These are phyloP conservation scores for Mastomys natalensis DNA, from an alignment of 2,113 vertebrate species.

Conservation along the genomic window DNA sequence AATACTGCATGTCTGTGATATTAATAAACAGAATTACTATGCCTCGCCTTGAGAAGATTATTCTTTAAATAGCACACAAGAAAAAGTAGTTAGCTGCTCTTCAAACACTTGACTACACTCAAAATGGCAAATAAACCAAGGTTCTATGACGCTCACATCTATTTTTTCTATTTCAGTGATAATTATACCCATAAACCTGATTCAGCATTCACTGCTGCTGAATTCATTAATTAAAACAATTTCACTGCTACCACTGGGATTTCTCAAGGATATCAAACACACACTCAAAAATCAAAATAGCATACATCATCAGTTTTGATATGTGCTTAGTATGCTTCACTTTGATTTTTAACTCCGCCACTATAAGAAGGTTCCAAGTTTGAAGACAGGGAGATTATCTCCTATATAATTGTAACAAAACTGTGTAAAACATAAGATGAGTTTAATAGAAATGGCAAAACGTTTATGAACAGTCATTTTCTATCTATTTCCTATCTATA, in stretches of 20 bases:
- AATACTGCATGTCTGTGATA: neutral
- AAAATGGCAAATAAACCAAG: conserved; percentile 73
- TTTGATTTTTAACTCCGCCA: conserved; percentile 68
- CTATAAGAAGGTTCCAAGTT: conserved; percentile 66
- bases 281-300: conserved; percentile 84
- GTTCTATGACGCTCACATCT: conserved; percentile 69
- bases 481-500: neutral
- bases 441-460: conserved; percentile 9
- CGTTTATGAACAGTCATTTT: conserved; percentile 12
- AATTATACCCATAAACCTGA: conserved; percentile 85
- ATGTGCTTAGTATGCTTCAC: conserved; percentile 58
- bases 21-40: conserved; percentile 57
- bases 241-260: conserved; percentile 82
- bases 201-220: conserved; percentile 81
- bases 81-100: conserved; percentile 11
- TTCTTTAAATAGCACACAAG: conserved; percentile 64
- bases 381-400: conserved; percentile 47
- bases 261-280: conserved; percentile 87
- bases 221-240: conserved; percentile 89
- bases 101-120: conserved; percentile 68
- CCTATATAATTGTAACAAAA: neutral
- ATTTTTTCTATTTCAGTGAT: conserved; percentile 82
- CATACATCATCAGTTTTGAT: conserved; percentile 82
- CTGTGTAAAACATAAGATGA: conserved; percentile 7
- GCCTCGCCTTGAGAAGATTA: conserved; percentile 59